Percentiles rank a stretch among this genome's conserved stretches.
Evolutionary conservation across 2,113 vertebrate species (phyloP).

Genomic region (Forbesichthys papilliferus): DNA sequence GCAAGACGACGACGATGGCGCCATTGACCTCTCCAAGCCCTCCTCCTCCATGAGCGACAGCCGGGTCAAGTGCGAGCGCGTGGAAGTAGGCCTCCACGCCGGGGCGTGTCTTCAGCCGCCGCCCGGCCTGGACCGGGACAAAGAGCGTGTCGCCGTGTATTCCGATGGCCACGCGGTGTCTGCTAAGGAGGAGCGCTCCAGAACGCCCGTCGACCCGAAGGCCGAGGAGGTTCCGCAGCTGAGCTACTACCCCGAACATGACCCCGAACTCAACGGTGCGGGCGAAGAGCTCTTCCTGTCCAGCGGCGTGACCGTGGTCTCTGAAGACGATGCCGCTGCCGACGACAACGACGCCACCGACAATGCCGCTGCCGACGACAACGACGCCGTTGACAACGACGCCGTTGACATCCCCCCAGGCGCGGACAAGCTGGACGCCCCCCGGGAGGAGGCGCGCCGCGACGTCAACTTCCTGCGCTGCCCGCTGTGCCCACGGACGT

Average conservation of each 20-base stretch:
- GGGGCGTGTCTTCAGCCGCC: slow-evolving; percentile 24
- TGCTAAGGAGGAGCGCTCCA: slow-evolving; percentile 38
- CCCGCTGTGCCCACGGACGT: slow-evolving; percentile 66
- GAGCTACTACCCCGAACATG: slow-evolving; percentile 28
- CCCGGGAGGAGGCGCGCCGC: neutral
- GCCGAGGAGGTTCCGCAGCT: neutral
- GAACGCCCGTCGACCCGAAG: slow-evolving; percentile 35
- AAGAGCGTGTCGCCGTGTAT: slow-evolving; percentile 55
- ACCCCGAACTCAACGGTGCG: neutral
- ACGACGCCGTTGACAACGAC: too few relatives aligned
- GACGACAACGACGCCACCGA: too few relatives aligned
- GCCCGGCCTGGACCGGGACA: slow-evolving; percentile 21
- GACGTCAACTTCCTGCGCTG: slow-evolving; percentile 52
- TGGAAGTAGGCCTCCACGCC: slow-evolving; percentile 31
- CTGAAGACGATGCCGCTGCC: neutral
- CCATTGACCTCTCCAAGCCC: slow-evolving; percentile 63
- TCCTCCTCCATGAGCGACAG: slow-evolving; percentile 38
- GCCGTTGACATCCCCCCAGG: too few relatives aligned
- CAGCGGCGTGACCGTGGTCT: neutral
- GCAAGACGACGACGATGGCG: slow-evolving; percentile 39
- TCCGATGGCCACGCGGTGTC: slow-evolving; percentile 38
- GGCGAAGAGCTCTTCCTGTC: slow-evolving; percentile 14
- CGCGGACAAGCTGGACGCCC: too few relatives aligned
- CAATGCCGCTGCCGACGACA: too few relatives aligned
- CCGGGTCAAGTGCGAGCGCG: slow-evolving; percentile 57